These are phyloP conservation scores for Nymphalis polychloros DNA, from an alignment of 2,888 invertebrate species.

Conservation along the genomic window DNA sequence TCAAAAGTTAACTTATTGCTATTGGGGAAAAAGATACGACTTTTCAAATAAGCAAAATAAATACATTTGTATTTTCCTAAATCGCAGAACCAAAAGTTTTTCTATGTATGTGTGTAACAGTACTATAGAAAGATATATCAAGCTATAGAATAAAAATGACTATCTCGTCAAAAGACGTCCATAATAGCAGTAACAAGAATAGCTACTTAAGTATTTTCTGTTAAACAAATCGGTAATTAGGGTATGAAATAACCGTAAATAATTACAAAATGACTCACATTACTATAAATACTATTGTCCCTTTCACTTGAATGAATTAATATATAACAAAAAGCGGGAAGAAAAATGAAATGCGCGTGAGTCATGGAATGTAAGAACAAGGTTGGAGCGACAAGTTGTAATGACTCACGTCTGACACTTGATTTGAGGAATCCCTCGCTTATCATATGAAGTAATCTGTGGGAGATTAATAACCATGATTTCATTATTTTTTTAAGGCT, in stretches of 20 bases:
- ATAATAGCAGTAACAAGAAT: too few species aligned
- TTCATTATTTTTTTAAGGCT: neutral
- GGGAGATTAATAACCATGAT: constrained; percentile 9
- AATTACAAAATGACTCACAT: constrained; percentile 10
- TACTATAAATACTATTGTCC: constrained; percentile 4
- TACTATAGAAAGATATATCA: too few species aligned
- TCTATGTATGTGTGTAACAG: too few species aligned
- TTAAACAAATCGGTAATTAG: neutral
- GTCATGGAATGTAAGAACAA: constrained; percentile 45
- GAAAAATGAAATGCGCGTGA: constrained; percentile 45
- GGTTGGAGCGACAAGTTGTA: constrained; percentile 47
- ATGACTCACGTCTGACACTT: constrained; percentile 60
- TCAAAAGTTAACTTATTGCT: too few species aligned
- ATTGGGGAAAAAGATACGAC: too few species aligned
- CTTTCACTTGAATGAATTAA: constrained; percentile 38
- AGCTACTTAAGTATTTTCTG: too few species aligned
- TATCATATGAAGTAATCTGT: constrained; percentile 26
- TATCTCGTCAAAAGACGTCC: too few species aligned
- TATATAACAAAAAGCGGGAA: constrained; percentile 42
- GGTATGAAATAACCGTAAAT: neutral
- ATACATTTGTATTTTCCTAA: too few species aligned
- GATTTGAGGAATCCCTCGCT: constrained; percentile 53
- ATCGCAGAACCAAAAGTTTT: too few species aligned
- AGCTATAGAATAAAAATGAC: too few species aligned
- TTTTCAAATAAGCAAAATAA: too few species aligned